Conservation (phyloP, 1,140 invertebrate species). For the Acromyrmex echinatior region DNA sequence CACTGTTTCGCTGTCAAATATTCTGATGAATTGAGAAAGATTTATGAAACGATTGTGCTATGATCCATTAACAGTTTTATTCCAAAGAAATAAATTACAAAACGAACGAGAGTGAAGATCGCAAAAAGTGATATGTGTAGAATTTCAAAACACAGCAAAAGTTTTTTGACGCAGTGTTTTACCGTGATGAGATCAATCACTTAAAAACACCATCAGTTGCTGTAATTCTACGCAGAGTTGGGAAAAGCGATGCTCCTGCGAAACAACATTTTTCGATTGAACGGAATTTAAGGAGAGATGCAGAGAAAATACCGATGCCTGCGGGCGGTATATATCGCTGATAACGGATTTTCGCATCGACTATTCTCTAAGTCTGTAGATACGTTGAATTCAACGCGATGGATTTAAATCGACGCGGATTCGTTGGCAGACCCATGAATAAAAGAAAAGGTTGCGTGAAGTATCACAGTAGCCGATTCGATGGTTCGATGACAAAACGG, state of each 20-base stretch:
- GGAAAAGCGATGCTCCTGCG: background rate
- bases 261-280: conserved; percentile 41
- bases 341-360: conserved; percentile 34
- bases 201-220: conserved; percentile 16
- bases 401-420: conserved; percentile 37
- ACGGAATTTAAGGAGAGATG: conserved; percentile 1
- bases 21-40: background rate
- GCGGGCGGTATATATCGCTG: background rate
- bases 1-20: conserved; percentile 10
- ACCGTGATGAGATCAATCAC: conserved; percentile 52
- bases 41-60: conserved; percentile 19
- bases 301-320: background rate
- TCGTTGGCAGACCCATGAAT: conserved; percentile 47
- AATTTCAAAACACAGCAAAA: background rate
- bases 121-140: background rate
- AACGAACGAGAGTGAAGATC: background rate
- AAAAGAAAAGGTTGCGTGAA: conserved; percentile 52
- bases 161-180: background rate
- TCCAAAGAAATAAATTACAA: background rate
- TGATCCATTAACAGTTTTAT: background rate
- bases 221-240: background rate
- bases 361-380: background rate
- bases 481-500: conserved; percentile 50
- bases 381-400: conserved; percentile 41
- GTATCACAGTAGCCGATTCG: conserved; percentile 8